Base-by-base conservation (phyloP, 2,113 vertebrate genomes). In the Vulpes vulpes region DNA sequence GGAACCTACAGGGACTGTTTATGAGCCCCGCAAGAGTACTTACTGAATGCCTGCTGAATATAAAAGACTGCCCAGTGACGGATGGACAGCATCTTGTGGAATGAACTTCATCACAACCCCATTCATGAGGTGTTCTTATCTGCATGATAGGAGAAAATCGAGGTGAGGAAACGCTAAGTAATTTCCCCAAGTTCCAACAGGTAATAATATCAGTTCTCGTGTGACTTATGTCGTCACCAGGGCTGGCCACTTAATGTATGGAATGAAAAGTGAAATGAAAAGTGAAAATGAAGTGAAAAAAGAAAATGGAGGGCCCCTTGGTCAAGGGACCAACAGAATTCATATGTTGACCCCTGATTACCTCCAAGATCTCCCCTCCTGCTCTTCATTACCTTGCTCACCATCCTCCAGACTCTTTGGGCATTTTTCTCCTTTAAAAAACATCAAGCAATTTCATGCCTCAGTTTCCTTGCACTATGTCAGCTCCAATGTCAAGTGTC, bases 241-340 rank as follows among this genome's bases (percentile, higher is more conserved):
- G 30, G 3, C 20, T n/a, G 14, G 27, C 22, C 10, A 79, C 3
- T 73, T 60, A 89, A 73, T 83, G 83, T 79, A 23, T 79, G 17
- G 20, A 23, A 16, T 62, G 67, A 69, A 69, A 69, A 69, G 7
- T n/a, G 10, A 19, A 84, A 2, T 57, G 15, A 87, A 89, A 89
- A 95, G 32, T 27, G 78, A 6, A 94, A 94, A 90, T 78, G 16
- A 19, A 81, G 3, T 57, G 15, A 87, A 89, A 89, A 94, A 30
- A 23, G 73, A 7, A 94, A 94, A 90, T 71, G n/a, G 15, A 89
- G 14, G 16, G 12, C 6, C 43, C 5, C 20, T 57, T 95, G 22
- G 15, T 51, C 1, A 43, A 79, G 23, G 17, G 12, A 69, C 12
- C 38, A 32, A 53, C 53, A 14, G 43, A 49, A 84, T 59, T 43